Percentiles rank a stretch among this genome's conserved stretches.
Evolutionary conservation across 1,140 invertebrate species (phyloP).

Genomic region (Microplitis mediator): DNA sequence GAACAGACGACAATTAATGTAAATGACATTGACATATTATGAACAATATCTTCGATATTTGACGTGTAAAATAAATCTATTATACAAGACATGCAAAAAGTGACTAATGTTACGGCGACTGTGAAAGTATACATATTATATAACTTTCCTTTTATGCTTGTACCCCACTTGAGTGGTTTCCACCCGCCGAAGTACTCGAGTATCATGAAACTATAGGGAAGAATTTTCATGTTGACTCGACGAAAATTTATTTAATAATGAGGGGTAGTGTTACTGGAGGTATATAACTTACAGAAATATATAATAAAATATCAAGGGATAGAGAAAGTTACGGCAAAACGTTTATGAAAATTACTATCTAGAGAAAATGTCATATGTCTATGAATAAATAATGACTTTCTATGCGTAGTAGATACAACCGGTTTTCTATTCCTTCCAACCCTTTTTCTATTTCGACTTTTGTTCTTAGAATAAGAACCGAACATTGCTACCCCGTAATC

Average conservation of each 20-base stretch:
- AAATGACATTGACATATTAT: slow-evolving; percentile 36
- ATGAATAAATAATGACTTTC: too few relatives aligned
- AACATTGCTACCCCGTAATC: too few relatives aligned
- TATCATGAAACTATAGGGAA: slow-evolving; percentile 1
- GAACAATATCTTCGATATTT: slow-evolving; percentile 25
- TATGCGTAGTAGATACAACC: too few relatives aligned
- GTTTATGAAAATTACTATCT: too few relatives aligned
- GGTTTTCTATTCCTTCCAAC: too few relatives aligned
- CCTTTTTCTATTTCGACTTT: too few relatives aligned
- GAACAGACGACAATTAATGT: slow-evolving; percentile 20
- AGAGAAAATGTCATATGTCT: too few relatives aligned
- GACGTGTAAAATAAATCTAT: slow-evolving; percentile 12
- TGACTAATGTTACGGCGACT: neutral
- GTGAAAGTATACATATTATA: slow-evolving; percentile 17
- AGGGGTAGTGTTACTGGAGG: too few relatives aligned
- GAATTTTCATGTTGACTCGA: neutral
- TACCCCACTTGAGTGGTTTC: slow-evolving; percentile 10
- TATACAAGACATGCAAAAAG: slow-evolving; percentile 7
- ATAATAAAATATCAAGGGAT: too few relatives aligned
- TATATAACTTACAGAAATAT: neutral
- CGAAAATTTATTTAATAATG: too few relatives aligned
- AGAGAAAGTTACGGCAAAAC: too few relatives aligned
- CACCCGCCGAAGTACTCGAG: slow-evolving; percentile 17
- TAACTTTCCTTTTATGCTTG: neutral
- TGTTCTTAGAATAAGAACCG: too few relatives aligned